Conservation (phyloP, 2,113 vertebrate species). For the Pantherophis guttatus region DNA sequence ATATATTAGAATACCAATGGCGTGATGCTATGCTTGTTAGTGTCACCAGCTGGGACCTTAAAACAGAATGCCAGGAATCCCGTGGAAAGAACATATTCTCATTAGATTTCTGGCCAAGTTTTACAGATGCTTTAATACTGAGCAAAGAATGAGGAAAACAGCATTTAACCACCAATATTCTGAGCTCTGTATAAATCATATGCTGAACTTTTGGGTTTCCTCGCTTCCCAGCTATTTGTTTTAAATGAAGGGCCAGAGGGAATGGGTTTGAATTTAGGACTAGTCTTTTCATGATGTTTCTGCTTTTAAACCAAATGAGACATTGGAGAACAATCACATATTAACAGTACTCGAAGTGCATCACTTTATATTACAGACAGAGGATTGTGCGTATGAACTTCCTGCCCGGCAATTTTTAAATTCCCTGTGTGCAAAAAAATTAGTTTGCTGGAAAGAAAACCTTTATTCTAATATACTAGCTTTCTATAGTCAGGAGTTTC, state of each 20-base stretch:
- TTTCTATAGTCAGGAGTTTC: background rate
- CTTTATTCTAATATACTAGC: background rate
- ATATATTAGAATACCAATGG: background rate
- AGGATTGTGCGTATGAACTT: background rate
- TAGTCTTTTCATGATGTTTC: background rate
- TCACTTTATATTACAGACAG: background rate
- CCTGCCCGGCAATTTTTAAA: background rate
- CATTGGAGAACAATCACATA: background rate
- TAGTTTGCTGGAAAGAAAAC: background rate
- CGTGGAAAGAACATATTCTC: conserved; percentile 19
- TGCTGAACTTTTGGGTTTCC: background rate
- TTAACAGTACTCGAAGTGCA: background rate
- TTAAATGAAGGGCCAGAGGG: background rate
- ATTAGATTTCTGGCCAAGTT: conserved; percentile 33
- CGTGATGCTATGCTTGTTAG: background rate
- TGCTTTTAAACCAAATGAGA: background rate
- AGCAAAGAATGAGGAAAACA: background rate
- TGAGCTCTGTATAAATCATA: background rate
- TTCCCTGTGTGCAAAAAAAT: background rate
- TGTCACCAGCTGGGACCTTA: conserved; percentile 26
- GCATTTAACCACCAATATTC: background rate
- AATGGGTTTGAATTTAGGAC: background rate
- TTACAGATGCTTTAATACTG: conserved; percentile 14
- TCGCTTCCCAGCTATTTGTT: background rate
- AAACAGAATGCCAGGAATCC: conserved; percentile 23